Base-by-base conservation (phyloP, 2,797 vertebrate species). In the Enteromius afrohamiltoni region DNA sequence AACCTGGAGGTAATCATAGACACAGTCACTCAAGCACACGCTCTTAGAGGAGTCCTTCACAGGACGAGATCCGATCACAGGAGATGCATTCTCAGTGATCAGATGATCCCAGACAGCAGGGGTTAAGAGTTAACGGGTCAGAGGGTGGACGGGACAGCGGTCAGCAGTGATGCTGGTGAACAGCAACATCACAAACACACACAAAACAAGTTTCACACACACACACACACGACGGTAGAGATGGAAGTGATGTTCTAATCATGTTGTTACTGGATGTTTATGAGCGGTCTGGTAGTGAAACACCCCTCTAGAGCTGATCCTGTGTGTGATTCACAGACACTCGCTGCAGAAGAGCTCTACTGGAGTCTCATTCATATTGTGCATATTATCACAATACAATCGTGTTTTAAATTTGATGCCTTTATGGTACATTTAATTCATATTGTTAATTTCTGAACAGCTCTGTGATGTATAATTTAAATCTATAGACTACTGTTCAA, bases 1-100 rank as follows among this genome's bases (percentile, higher is more conserved):
- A 94, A 94, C 91, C 94, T 90, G 94, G 85, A 94, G 94, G 93
- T 94, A 96, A 95, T 93, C 93, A 91, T 90, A 94, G 93, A 93
- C 94, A 91, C 89, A 86, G 92, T 96, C 94, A 96, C 92, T 89
- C 93, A 92, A 40, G 58, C 42, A 69, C 65, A 51, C 29, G 13
- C 58, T 37, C 51, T 34, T 55, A 10, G 74, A 51, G 26, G 58
- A 55, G 21, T 53, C 60, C 14, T 31, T 64, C 23, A 62, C 2
- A 6, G 60, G 26, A 62, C 26, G 26, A 62, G 26, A 31, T 26
- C 60, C 29, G 62, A 31, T 64, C 62, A 64, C 29, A 34, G 62
- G 29, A 64, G 62, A 31, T 64, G 29, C 62, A 64, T 31, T 58
- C 31, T 40, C 51, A 23, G 31, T 47, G 75, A 80, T 7, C 17